phyloP scores from a whole-genome alignment of 2,888 invertebrate genomes.

The Hipparchia semele region DNA sequence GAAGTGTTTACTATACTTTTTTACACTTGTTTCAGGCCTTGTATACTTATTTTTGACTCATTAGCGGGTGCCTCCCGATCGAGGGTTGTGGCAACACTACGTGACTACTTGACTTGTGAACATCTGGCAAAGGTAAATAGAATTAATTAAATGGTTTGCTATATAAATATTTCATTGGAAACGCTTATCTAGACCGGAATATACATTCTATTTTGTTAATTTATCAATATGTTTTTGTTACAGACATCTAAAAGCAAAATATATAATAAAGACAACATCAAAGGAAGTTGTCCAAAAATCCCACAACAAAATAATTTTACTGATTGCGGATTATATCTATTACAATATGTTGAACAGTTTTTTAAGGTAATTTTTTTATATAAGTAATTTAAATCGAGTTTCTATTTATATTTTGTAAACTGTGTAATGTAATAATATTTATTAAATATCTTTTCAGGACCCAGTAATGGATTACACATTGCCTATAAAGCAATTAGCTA shows the following conservation, averaged over 20 bases:
- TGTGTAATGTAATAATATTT: no score
- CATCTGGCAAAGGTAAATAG: conserved; percentile 87
- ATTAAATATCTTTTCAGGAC: conserved; percentile 80
- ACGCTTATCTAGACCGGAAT: no score
- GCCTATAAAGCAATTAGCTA: conserved; percentile 91
- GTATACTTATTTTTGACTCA: conserved; percentile 98
- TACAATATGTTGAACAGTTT: conserved; percentile 98
- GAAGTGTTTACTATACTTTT: not conserved
- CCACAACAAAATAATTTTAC: conserved; percentile 99
- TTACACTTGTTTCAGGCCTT: conserved; percentile 86
- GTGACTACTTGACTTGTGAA: conserved; percentile 96
- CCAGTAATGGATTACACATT: conserved; percentile 92
- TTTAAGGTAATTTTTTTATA: conserved; percentile 86
- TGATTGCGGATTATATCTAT: conserved; percentile 97
- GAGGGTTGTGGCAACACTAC: conserved; percentile 93
- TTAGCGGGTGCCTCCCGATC: conserved; percentile 91
- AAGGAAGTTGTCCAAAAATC: conserved; percentile 93
- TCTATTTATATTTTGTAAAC: not conserved
- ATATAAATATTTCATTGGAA: no score
- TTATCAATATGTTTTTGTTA: conserved; percentile 41
- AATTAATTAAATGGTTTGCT: no score
- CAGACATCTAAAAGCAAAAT: conserved; percentile 84
- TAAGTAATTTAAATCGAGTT: not conserved
- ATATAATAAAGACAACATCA: conserved; percentile 92
- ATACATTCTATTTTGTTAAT: not conserved